These are phyloP conservation scores for Pseudomyrmex cubaensis DNA, from an alignment of 1,140 invertebrate genomes.

Conservation along the genomic window DNA sequence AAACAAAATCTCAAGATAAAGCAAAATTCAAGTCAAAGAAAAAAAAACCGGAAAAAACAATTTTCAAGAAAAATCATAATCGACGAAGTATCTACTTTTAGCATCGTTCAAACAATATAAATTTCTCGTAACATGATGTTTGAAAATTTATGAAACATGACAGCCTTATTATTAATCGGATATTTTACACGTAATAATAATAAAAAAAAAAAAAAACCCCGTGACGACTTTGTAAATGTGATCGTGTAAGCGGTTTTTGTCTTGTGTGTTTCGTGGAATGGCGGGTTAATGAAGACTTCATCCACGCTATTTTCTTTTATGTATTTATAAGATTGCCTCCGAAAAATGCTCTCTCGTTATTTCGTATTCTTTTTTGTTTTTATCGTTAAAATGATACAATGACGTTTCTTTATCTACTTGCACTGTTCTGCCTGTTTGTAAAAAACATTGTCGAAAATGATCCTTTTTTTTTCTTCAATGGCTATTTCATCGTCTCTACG, in stretches of 20 bases:
- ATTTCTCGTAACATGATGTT: neutral
- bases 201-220: neutral
- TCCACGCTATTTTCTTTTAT: conserved; percentile 28
- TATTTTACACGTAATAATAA: neutral
- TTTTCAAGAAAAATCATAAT: conserved; percentile 1
- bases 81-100: neutral
- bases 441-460: conserved; percentile 86
- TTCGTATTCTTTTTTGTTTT: conserved; percentile 53
- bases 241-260: conserved; percentile 23
- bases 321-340: conserved; percentile 49
- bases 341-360: conserved; percentile 64
- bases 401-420: conserved; percentile 78
- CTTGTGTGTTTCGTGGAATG: conserved; percentile 43
- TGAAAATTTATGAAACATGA: neutral
- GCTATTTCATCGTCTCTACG: conserved; percentile 84
- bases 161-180: neutral
- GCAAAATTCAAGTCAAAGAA: conserved; percentile 2
- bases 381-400: conserved; percentile 68
- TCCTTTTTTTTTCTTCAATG: conserved; percentile 79
- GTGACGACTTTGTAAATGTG: neutral
- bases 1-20: conserved; percentile 1
- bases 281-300: conserved; percentile 49
- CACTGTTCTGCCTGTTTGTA: conserved; percentile 84
- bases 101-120: neutral
- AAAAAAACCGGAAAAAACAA: conserved; percentile 4